phyloP scores from a whole-genome alignment of 2,113 vertebrate genomes.

The Amphiprion percula region DNA sequence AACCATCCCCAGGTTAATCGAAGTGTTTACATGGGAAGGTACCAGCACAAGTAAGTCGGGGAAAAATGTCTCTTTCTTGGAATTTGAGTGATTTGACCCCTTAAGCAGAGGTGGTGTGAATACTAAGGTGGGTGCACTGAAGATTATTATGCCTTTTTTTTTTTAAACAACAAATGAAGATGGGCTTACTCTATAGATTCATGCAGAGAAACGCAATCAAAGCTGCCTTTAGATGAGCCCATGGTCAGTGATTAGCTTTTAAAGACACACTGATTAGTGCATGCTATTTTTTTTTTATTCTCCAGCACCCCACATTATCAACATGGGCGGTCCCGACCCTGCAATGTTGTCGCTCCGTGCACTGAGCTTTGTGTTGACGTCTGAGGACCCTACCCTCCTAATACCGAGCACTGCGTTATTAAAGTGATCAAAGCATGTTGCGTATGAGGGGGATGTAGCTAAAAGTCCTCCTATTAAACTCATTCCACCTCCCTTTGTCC shows the following conservation, averaged over 20 bases:
- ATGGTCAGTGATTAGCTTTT: background rate
- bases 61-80: background rate
- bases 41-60: too few species aligned
- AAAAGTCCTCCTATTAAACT: background rate
- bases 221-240: background rate
- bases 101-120: constrained; percentile 22
- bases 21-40: background rate
- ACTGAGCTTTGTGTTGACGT: constrained; percentile 7
- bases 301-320: background rate
- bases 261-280: background rate
- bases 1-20: background rate
- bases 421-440: background rate
- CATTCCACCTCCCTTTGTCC: background rate
- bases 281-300: background rate
- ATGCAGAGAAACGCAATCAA: background rate
- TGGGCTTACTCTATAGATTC: background rate
- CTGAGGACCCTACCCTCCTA: background rate
- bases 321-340: constrained; percentile 42
- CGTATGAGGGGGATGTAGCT: background rate
- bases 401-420: background rate
- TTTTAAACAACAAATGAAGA: background rate
- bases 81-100: constrained; percentile 17
- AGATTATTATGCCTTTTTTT: background rate
- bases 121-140: background rate
- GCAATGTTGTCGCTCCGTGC: background rate